A percentile compares a stretch with the other conserved stretches of the same genome.
Conservation (phyloP, 1,140 invertebrate genomes). For the Ephestia elutella region DNA sequence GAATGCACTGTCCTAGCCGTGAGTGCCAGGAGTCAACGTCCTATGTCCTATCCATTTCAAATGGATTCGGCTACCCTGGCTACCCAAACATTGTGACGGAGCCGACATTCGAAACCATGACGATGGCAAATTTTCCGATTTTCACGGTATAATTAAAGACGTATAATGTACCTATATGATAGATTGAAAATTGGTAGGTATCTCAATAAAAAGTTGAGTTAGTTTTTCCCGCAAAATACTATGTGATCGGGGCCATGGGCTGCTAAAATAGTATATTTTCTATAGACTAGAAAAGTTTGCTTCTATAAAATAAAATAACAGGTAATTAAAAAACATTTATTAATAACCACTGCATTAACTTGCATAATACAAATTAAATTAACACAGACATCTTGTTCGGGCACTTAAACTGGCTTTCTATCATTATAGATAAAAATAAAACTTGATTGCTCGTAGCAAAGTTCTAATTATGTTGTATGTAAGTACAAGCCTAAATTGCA, state of each 20-base stretch:
- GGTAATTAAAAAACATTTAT: slow-evolving; percentile 1
- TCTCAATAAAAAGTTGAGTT: no score
- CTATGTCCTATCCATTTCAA: slow-evolving; percentile 23
- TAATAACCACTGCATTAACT: neutral
- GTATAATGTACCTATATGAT: no score
- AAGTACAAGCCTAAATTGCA: slow-evolving; percentile 9
- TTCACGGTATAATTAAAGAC: no score
- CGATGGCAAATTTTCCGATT: no score
- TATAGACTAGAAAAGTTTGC: neutral
- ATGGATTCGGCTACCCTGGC: neutral
- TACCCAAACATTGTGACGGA: no score
- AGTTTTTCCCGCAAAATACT: no score
- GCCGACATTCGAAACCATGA: no score
- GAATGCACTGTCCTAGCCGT: slow-evolving; percentile 47
- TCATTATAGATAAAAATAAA: slow-evolving; percentile 5
- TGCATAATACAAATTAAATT: slow-evolving; percentile 8
- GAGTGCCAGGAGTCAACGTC: slow-evolving; percentile 44
- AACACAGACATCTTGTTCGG: neutral
- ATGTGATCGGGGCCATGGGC: no score
- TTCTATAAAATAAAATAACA: neutral
- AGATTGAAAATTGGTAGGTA: no score
- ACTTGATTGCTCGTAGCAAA: neutral
- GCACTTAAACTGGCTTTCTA: neutral
- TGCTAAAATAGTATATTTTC: no score
- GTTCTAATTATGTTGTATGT: slow-evolving; percentile 2